Evolutionary conservation across 53 echinoderm and acorn worm genomes (phyloP).

Genomic region (Crossaster papposus): DNA sequence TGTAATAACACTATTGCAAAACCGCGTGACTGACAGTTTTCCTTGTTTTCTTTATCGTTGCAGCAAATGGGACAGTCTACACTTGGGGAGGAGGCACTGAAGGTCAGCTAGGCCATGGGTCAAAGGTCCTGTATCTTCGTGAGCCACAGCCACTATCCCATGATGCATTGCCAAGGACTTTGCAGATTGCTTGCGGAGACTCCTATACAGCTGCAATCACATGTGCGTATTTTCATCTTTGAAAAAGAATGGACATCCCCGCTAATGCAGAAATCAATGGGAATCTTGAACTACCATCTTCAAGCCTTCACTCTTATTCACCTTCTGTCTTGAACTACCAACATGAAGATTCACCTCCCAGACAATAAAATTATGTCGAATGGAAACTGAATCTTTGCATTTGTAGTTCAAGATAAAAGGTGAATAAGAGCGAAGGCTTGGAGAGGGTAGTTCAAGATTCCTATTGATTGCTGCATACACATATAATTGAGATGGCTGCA

Average conservation of each 20-base stretch:
- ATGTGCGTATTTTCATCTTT: constrained; percentile 62
- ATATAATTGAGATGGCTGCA: neutral
- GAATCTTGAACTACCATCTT: too few species aligned
- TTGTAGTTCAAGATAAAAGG: too few species aligned
- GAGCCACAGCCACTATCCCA: constrained; percentile 70
- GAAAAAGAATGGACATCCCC: neutral
- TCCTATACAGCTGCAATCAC: constrained; percentile 86
- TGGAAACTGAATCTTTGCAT: too few species aligned
- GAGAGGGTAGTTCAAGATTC: too few species aligned
- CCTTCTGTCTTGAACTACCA: too few species aligned
- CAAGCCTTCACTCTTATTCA: too few species aligned
- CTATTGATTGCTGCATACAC: too few species aligned
- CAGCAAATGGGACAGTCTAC: constrained; percentile 89
- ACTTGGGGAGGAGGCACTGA: constrained; percentile 88
- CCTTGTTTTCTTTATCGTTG: constrained; percentile 2
- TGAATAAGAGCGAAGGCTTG: too few species aligned
- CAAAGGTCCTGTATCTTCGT: constrained; percentile 66
- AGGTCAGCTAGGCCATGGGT: constrained; percentile 94
- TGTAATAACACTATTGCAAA: neutral
- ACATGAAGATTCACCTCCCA: too few species aligned
- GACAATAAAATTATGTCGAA: too few species aligned
- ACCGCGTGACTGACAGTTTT: neutral
- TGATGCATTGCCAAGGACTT: constrained; percentile 59
- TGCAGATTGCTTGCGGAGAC: constrained; percentile 85
- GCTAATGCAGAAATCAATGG: too few species aligned